Evolutionary conservation across 2,888 invertebrate species (phyloP).

Genomic region (Dascillus cervinus): DNA sequence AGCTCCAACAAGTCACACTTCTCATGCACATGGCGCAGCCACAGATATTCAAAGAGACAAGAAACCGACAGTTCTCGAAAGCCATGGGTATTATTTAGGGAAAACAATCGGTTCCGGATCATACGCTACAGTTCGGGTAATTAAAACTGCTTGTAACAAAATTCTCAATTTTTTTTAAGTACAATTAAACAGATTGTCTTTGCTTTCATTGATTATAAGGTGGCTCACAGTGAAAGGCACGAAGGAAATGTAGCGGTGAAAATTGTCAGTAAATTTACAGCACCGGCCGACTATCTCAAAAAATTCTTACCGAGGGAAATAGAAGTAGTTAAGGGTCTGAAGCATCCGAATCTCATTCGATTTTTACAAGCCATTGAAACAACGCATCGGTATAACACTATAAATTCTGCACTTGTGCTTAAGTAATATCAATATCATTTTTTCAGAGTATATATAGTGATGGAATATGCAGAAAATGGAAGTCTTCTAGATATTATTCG

Average conservation of each 20-base stretch:
- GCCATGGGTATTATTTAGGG: slow-evolving; percentile 68
- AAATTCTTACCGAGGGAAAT: slow-evolving; percentile 78
- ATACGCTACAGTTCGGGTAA: slow-evolving; percentile 73
- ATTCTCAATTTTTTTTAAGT: slow-evolving; percentile 1
- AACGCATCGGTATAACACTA: slow-evolving; percentile 57
- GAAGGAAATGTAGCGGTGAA: slow-evolving; percentile 71
- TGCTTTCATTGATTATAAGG: slow-evolving; percentile 42
- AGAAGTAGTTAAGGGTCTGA: slow-evolving; percentile 72
- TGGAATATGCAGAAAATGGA: slow-evolving; percentile 78
- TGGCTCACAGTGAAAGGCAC: slow-evolving; percentile 67
- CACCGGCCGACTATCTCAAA: slow-evolving; percentile 70
- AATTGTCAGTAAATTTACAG: slow-evolving; percentile 76
- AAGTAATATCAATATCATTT: slow-evolving; percentile 4
- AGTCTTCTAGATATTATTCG: slow-evolving; percentile 70
- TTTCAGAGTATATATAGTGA: slow-evolving; percentile 71
- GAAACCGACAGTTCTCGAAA: slow-evolving; percentile 57
- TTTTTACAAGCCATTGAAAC: slow-evolving; percentile 81
- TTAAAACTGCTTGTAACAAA: slow-evolving; percentile 2
- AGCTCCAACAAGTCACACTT: slow-evolving; percentile 18
- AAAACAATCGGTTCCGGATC: slow-evolving; percentile 75
- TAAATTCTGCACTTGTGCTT: neutral
- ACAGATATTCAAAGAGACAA: slow-evolving; percentile 30
- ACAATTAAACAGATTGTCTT: slow-evolving; percentile 18
- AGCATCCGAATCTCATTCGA: slow-evolving; percentile 70
- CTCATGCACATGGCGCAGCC: slow-evolving; percentile 11